Evolutionary conservation across 2,113 vertebrate genomes (phyloP).

Genomic region (Oreamnos americanus): DNA sequence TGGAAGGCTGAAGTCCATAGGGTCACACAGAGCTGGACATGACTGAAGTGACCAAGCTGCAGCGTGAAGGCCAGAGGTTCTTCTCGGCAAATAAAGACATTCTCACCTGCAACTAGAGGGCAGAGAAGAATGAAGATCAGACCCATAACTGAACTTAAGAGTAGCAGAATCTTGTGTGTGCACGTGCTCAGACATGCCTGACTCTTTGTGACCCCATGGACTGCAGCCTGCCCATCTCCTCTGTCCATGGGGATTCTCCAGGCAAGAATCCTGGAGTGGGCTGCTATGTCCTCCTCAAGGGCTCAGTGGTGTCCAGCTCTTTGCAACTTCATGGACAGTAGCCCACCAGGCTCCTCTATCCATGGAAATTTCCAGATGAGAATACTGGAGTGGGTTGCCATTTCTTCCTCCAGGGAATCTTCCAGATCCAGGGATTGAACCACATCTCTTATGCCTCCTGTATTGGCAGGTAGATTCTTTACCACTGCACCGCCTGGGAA

Average conservation of each 20-base stretch:
- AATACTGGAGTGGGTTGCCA: neutral
- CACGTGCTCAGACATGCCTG: neutral
- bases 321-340: neutral
- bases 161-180: neutral
- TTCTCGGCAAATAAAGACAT: neutral
- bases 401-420: neutral
- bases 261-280: neutral
- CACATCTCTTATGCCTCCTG: neutral
- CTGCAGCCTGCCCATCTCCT: neutral
- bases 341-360: neutral
- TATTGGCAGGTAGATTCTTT: neutral
- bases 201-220: neutral
- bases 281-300: neutral
- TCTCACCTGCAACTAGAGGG: neutral
- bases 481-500: neutral
- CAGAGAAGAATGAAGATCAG: neutral
- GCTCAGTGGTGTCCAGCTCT: neutral
- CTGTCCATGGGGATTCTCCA: neutral
- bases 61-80: neutral
- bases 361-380: neutral
- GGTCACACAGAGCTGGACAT: neutral
- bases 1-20: neutral
- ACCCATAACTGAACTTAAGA: neutral
- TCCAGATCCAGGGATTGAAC: neutral
- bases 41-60: neutral